phyloP scores from a whole-genome alignment of 2,888 invertebrate genomes.

The Orchestes rusci region DNA sequence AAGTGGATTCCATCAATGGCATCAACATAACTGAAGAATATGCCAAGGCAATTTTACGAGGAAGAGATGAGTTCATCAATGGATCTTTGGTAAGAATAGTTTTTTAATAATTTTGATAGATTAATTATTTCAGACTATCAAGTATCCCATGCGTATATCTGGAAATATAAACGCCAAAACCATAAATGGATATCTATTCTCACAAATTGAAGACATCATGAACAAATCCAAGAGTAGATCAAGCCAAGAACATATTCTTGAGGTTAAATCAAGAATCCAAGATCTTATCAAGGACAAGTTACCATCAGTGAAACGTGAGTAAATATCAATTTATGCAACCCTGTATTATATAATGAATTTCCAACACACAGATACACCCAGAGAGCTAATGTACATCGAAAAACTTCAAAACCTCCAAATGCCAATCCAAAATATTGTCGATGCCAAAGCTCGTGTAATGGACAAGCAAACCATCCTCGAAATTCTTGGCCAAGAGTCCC shows the following conservation, averaged over 20 bases:
- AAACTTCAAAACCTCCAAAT: conserved; percentile 35
- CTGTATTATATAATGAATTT: too few relatives aligned
- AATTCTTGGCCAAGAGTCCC: conserved; percentile 32
- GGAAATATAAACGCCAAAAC: conserved; percentile 33
- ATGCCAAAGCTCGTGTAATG: conserved; percentile 29
- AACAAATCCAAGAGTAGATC: conserved; percentile 27
- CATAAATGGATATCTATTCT: conserved; percentile 36
- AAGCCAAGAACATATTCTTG: conserved; percentile 30
- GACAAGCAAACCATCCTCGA: conserved; percentile 34
- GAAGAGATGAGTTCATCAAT: conserved; percentile 22
- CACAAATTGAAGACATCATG: conserved; percentile 31
- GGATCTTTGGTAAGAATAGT: conserved; percentile 30
- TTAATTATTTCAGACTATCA: conserved; percentile 31
- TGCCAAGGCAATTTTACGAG: conserved; percentile 27
- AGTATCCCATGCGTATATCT: conserved; percentile 26
- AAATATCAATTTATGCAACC: neutral
- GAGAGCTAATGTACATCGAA: conserved; percentile 39
- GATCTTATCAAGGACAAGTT: conserved; percentile 27
- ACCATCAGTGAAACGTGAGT: conserved; percentile 28
- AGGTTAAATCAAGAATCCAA: conserved; percentile 30
- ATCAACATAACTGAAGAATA: conserved; percentile 29
- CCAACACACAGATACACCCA: conserved; percentile 31
- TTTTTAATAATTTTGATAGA: conserved; percentile 3
- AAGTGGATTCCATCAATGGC: conserved; percentile 30
- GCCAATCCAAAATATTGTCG: conserved; percentile 30